Percentiles rank a stretch among this genome's conserved stretches.
These are phyloP conservation scores for Xenops minutus DNA, from an alignment of 2,797 vertebrate species.

Conservation along the genomic window DNA sequence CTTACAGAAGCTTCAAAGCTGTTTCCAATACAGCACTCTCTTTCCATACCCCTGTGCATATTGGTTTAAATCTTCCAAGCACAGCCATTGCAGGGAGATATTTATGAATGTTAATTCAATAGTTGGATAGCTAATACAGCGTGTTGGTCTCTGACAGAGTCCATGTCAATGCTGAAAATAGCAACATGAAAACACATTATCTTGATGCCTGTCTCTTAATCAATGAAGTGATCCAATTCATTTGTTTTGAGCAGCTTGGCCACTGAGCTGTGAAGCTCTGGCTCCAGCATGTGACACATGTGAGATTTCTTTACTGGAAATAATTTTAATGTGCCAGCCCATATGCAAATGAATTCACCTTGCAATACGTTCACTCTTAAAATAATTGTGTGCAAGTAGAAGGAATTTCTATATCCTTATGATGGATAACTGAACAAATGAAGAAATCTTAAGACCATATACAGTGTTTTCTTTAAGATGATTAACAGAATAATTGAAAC, in stretches of 20 bases:
- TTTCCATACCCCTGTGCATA: background rate
- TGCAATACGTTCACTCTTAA: background rate
- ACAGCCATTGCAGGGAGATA: background rate
- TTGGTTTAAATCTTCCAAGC: background rate
- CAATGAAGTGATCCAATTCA: slow-evolving; percentile 36
- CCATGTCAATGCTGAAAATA: slow-evolving; percentile 48
- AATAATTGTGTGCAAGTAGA: background rate
- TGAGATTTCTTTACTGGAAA: slow-evolving; percentile 31
- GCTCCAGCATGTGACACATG: background rate
- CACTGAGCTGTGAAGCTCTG: slow-evolving; percentile 47
- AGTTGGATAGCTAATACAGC: background rate
- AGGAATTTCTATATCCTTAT: background rate
- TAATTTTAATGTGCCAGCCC: slow-evolving; percentile 8
- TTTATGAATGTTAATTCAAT: background rate
- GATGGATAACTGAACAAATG: background rate
- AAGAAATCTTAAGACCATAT: background rate
- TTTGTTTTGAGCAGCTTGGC: slow-evolving; percentile 24
- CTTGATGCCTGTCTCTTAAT: background rate
- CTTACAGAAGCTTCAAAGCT: background rate
- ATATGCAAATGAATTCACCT: background rate
- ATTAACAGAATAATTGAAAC: slow-evolving; percentile 1
- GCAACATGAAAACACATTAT: slow-evolving; percentile 28
- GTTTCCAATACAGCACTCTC: background rate
- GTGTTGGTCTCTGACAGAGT: slow-evolving; percentile 7
- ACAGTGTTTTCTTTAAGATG: background rate